Conservation (phyloP, 1,140 invertebrate species). For the Drosophila bocki region DNA sequence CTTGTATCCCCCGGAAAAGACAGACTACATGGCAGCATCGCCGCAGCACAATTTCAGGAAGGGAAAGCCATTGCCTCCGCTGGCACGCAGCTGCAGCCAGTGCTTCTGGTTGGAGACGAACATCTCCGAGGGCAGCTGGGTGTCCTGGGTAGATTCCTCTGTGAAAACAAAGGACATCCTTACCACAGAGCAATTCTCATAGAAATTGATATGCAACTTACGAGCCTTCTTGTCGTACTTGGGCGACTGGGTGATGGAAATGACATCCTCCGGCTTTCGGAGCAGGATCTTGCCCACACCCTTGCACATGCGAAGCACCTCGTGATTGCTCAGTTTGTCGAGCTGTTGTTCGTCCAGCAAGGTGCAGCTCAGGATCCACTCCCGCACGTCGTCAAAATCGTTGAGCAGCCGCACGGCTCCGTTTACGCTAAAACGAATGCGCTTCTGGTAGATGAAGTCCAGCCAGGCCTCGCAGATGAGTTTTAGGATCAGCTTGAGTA, state of each 20-base stretch:
- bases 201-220: conserved; percentile 22
- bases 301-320: conserved; percentile 91
- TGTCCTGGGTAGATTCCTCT: conserved; percentile 81
- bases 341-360: conserved; percentile 86
- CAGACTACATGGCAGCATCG: conserved; percentile 56
- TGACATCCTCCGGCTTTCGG: conserved; percentile 89
- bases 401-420: conserved; percentile 88
- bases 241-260: conserved; percentile 81
- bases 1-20: conserved; percentile 75
- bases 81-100: conserved; percentile 91
- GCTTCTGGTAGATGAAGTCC: conserved; percentile 92
- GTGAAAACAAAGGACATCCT: background rate
- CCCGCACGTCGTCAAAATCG: conserved; percentile 91
- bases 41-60: conserved; percentile 75
- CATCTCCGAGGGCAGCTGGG: conserved; percentile 93
- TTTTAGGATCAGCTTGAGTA: conserved; percentile 91
- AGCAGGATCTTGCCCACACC: conserved; percentile 91
- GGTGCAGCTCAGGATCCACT: conserved; percentile 89
- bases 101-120: conserved; percentile 95
- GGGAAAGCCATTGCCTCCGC: conserved; percentile 68
- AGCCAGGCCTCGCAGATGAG: conserved; percentile 94
- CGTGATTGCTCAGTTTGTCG: conserved; percentile 90
- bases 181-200: background rate
- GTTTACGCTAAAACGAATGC: conserved; percentile 89
- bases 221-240: conserved; percentile 74